Base-by-base conservation (phyloP, 2,888 invertebrate species). In the Ganaspis brasiliensis region DNA sequence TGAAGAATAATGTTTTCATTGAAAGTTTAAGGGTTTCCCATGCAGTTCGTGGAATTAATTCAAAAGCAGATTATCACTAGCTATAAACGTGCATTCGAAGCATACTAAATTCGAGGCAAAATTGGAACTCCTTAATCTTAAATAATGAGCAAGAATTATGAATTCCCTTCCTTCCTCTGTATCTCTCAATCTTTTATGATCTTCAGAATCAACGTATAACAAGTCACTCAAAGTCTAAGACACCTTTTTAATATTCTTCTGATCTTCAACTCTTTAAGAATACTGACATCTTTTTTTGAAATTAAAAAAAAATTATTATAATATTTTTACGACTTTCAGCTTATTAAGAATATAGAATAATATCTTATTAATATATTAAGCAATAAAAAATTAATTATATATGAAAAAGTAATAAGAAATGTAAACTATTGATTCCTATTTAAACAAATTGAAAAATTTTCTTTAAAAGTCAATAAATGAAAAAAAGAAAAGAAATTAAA, bases 151-250 rank as follows among this genome's bases (percentile, higher is more conserved):
- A 67, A 40, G 24, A 67, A 45, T 40, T 45, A 67, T 45, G 26
- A 40, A 67, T 37, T 63, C 67, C 67, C 67, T 67, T 67, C 67
- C 67, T 67, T 67, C 67, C 67, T 67, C 63, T 63, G 35, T 14
- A 37, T 63, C 10, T 21, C 40, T 37, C 19, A 14, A 63, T 21
- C 37, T 63, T 19, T 52, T 19, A 49, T 49, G 37, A n/a, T 63
- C 37, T 21, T 37, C 19, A 61, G 40, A 21, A 52, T 40, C 45
- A 8, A n/a, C n/a, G n/a, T n/a, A 67, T 67, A 63, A 52, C 16
- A 52, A 19, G 52, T 52, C 52, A 52, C 49, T 49, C 49, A 49
- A 49, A n/a, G n/a, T n/a, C n/a, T n/a, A 31, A 31, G 31, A 4
- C 31, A 31, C 6, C n/a, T 31, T 31, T 52, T 19, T 16, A 52